Conservation (phyloP, 2,888 invertebrate genomes). For the Mylabris sibirica region DNA sequence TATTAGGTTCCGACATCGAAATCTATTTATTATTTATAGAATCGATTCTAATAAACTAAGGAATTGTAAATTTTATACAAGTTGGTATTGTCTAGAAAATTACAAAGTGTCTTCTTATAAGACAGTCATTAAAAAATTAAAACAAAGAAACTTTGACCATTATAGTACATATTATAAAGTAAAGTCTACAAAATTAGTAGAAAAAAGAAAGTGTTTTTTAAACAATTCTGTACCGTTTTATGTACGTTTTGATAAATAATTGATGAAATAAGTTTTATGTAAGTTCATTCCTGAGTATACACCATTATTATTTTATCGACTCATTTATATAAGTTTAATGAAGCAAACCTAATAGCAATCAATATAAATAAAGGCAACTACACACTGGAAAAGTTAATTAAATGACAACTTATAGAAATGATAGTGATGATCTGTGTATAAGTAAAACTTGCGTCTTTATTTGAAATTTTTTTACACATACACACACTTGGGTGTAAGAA, state of each 20-base stretch:
- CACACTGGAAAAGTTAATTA: too few relatives aligned
- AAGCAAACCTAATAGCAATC: background rate
- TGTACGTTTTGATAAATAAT: background rate
- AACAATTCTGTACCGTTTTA: too few relatives aligned
- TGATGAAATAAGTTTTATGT: background rate
- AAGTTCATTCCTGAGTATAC: background rate
- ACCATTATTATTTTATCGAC: background rate
- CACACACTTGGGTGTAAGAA: too few relatives aligned
- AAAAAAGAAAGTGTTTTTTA: too few relatives aligned
- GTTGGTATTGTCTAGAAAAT: background rate
- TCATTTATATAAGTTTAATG: background rate
- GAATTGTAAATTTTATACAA: slow-evolving; percentile 11
- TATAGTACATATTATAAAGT: too few relatives aligned
- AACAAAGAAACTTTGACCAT: background rate
- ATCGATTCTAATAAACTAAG: slow-evolving; percentile 18
- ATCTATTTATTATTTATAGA: slow-evolving; percentile 16
- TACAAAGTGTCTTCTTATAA: background rate
- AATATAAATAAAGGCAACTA: background rate
- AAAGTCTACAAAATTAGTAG: too few relatives aligned
- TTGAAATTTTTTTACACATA: too few relatives aligned
- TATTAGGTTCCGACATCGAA: slow-evolving; percentile 10
- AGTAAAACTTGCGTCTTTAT: too few relatives aligned
- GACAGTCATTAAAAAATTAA: background rate
- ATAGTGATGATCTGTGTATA: too few relatives aligned
- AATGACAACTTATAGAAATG: too few relatives aligned